A percentile compares a stretch with the other conserved stretches of the same genome.
These are phyloP conservation scores for Priocnemis perturbator DNA, from an alignment of 2,888 invertebrate genomes.

Conservation along the genomic window DNA sequence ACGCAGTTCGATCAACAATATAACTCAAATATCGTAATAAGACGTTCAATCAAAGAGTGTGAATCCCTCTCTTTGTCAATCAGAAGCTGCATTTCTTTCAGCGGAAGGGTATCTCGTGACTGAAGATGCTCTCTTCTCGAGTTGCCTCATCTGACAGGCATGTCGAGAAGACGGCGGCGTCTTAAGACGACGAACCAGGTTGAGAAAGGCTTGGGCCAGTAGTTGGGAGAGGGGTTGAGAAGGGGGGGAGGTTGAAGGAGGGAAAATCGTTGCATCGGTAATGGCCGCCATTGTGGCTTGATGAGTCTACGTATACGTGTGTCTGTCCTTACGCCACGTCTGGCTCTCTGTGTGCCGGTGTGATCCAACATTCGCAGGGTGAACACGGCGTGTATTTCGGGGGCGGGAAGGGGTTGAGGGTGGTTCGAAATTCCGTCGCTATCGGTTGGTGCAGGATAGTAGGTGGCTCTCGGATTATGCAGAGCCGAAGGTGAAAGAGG, in stretches of 20 bases:
- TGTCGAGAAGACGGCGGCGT: neutral
- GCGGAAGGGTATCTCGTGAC: too few species aligned
- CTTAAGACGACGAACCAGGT: neutral
- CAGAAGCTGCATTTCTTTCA: too few species aligned
- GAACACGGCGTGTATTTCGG: slow-evolving; percentile 45
- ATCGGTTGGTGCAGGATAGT: slow-evolving; percentile 61
- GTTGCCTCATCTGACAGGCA: neutral
- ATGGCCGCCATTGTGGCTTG: slow-evolving; percentile 67
- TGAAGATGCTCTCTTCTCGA: neutral
- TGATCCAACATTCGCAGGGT: slow-evolving; percentile 44
- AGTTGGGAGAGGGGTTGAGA: too few species aligned
- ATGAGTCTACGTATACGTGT: slow-evolving; percentile 34
- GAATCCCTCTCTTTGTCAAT: too few species aligned
- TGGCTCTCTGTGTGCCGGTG: slow-evolving; percentile 38
- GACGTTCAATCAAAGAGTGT: too few species aligned
- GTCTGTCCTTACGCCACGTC: slow-evolving; percentile 1
- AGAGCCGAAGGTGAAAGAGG: slow-evolving; percentile 58
- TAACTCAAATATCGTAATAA: too few species aligned
- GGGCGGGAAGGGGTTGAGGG: slow-evolving; percentile 18
- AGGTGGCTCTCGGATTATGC: slow-evolving; percentile 69
- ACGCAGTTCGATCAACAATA: too few species aligned
- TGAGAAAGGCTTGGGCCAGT: neutral
- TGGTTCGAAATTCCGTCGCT: slow-evolving; percentile 60
- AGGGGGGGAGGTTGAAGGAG: neutral
- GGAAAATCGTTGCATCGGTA: slow-evolving; percentile 68